A percentile compares a stretch with the other conserved stretches of the same genome.
These are phyloP conservation scores for Gnathonemus echidnorhynchus DNA, from an alignment of 2,113 vertebrate species.

Conservation along the genomic window DNA sequence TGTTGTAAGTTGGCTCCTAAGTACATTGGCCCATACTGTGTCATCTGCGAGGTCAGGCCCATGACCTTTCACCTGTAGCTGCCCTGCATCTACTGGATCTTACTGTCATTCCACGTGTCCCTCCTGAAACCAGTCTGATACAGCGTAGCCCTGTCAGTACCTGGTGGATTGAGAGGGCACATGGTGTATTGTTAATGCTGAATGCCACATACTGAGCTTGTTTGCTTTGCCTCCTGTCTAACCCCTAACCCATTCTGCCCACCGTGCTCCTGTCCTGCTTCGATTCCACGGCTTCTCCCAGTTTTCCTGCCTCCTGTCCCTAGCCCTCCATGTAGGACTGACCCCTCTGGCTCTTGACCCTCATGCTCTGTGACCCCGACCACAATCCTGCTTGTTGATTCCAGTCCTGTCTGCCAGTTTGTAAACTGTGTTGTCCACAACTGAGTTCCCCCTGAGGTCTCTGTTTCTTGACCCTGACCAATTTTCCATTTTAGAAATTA, in stretches of 20 bases:
- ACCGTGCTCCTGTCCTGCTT: neutral
- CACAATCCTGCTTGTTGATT: neutral
- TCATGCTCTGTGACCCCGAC: neutral
- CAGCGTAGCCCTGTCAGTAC: neutral
- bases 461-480: neutral
- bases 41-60: no score
- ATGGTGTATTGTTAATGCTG: neutral
- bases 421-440: neutral
- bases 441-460: neutral
- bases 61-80: no score
- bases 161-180: neutral
- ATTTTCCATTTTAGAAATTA: neutral
- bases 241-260: no score
- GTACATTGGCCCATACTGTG: neutral
- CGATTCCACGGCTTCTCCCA: neutral
- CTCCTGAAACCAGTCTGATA: neutral
- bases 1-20: neutral
- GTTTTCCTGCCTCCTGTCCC: neutral
- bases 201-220: neutral
- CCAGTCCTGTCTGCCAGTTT: neutral
- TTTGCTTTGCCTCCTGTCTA: neutral
- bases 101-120: no score
- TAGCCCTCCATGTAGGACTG: neutral
- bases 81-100: no score
- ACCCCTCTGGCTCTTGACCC: neutral